These are phyloP conservation scores for Acanthiza pusilla DNA, from an alignment of 2,797 vertebrate genomes.

Conservation along the genomic window DNA sequence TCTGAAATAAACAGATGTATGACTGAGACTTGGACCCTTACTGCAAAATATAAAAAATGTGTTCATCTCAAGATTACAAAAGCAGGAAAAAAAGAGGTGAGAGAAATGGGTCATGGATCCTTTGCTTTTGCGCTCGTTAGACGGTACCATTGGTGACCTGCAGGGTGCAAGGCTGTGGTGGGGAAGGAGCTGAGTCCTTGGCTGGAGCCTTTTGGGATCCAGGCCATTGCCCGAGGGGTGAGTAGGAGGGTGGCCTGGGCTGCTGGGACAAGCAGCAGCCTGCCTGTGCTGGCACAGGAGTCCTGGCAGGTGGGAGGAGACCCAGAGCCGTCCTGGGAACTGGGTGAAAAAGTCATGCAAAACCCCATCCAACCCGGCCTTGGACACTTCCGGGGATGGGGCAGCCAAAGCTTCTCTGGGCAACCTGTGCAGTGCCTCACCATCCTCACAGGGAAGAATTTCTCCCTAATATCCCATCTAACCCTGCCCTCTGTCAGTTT, in stretches of 20 bases:
- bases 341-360: neutral
- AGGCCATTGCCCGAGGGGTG: neutral
- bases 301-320: neutral
- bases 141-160: neutral
- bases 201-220: neutral
- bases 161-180: fast-evolving
- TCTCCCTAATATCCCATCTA: neutral
- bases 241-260: neutral
- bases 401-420: neutral
- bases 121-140: neutral
- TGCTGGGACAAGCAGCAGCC: neutral
- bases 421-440: neutral
- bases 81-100: neutral
- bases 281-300: neutral
- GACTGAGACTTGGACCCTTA: neutral
- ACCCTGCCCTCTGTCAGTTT: neutral
- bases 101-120: neutral
- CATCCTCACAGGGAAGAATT: no score
- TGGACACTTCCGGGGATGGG: neutral
- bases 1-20: neutral
- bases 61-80: neutral
- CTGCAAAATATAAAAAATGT: neutral
- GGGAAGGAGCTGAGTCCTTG: neutral
- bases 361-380: neutral
- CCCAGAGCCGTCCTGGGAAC: neutral